phyloP scores from a whole-genome alignment of 1,140 invertebrate species.

The Pomacea maculata region DNA sequence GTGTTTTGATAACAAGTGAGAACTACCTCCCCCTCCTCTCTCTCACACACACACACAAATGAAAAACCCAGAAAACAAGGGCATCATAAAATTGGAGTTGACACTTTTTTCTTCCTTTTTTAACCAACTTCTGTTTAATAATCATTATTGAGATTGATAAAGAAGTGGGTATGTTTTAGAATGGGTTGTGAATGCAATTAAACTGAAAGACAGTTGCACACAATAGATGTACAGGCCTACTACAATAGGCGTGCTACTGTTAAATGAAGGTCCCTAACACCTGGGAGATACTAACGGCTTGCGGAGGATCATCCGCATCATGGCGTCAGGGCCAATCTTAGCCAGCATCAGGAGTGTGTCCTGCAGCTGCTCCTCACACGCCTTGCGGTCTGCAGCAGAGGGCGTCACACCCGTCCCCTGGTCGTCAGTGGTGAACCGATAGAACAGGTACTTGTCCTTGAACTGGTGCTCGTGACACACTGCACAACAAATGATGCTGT shows the following conservation, averaged over 20 bases:
- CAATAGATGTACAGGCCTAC: background rate
- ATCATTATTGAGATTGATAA: too few relatives aligned
- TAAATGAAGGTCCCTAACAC: background rate
- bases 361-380: slow-evolving; percentile 71
- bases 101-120: too few relatives aligned
- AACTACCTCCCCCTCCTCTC: too few relatives aligned
- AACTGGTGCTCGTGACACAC: slow-evolving; percentile 85
- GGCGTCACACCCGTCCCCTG: slow-evolving; percentile 69
- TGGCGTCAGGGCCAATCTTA: slow-evolving; percentile 78
- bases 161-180: too few relatives aligned
- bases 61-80: too few relatives aligned
- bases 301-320: slow-evolving; percentile 81
- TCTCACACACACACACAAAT: too few relatives aligned
- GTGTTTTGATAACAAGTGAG: too few relatives aligned
- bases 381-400: slow-evolving; percentile 46
- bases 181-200: too few relatives aligned
- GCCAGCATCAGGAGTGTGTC: slow-evolving; percentile 75
- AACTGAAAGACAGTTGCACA: background rate
- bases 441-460: slow-evolving; percentile 85
- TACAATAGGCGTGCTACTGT: background rate
- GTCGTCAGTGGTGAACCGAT: slow-evolving; percentile 82
- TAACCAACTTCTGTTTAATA: too few relatives aligned
- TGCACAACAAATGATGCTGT: slow-evolving; percentile 30
- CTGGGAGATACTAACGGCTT: slow-evolving; percentile 75
- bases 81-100: too few relatives aligned